phyloP scores from a whole-genome alignment of 2,113 vertebrate genomes.

The Corythornis madagascariensis region DNA sequence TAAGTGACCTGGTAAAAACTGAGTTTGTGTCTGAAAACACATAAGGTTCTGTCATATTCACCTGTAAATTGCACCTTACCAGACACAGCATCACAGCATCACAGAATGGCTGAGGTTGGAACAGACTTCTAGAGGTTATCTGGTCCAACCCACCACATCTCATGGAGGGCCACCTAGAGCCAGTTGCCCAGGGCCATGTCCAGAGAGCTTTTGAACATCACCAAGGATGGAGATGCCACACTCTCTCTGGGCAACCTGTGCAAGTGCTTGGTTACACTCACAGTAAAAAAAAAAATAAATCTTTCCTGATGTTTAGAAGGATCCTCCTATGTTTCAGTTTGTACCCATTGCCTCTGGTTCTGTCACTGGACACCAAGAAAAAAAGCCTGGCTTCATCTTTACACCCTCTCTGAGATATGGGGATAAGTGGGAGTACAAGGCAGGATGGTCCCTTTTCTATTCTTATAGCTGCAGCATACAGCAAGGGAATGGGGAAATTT shows the following conservation, averaged over 20 bases:
- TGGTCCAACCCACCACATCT: neutral
- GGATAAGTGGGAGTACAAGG: neutral
- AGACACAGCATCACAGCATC: neutral
- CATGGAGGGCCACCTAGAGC: neutral
- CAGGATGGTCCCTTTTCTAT: neutral
- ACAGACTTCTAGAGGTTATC: neutral
- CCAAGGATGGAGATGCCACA: neutral
- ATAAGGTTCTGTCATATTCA: neutral
- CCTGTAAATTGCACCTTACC: neutral
- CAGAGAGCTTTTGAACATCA: neutral
- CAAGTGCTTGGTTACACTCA: neutral
- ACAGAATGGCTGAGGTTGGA: neutral
- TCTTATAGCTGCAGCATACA: neutral
- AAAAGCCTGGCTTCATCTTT: neutral
- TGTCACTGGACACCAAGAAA: neutral
- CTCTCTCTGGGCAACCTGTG: neutral
- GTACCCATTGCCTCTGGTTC: neutral
- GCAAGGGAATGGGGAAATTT: neutral
- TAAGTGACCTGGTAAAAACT: neutral
- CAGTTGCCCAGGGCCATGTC: neutral
- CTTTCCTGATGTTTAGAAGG: neutral
- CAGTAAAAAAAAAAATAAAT: neutral
- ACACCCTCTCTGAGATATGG: neutral
- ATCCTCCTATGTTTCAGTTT: neutral
- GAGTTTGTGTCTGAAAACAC: neutral